Base-by-base conservation (phyloP, 2,888 invertebrate genomes). In the Drosophila mimetica region DNA sequence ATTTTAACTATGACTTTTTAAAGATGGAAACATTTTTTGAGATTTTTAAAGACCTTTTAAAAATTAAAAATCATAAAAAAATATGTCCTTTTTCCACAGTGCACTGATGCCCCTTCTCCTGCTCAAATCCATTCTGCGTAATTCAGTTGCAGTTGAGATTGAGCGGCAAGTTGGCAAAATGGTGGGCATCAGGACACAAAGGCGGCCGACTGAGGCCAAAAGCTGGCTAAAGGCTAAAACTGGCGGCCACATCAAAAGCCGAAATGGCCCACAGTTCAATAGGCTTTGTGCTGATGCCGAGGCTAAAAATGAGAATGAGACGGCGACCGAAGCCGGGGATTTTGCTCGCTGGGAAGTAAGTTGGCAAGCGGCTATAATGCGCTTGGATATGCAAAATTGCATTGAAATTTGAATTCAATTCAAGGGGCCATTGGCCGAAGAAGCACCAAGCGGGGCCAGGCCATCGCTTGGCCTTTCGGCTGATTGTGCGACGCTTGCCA, bases 371-470 rank as follows among this genome's bases (percentile, higher is more conserved):
- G 79, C 83, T 86, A 88, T 82, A 82, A 82, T 82, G 86, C 82
- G 88, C 82, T 82, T 88, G 89, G 85, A 89, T 89, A 90, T 90
- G 90, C 89, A 89, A 90, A 90, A 90, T 89, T 89, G 89, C 88
- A 90, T 90, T 90, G 85, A 89, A 89, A 89, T 89, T 89, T 90
- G 90, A 89, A 90, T 90, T 86, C 89, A 90, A 89, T 90, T 90
- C 89, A 89, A 75, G 77, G 74, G 61, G 85, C 71, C 71, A 74
- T 76, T 61, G 28, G 50, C 67, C 65, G 55, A 13, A 6, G 25
- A 44, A n/a, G n/a, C n/a, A 2, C 25, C 25, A 4, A 30, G 30
- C 11, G 52, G 39, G 34, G 39, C 48, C 52, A 37, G 14, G 14
- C 30, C 11, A 50, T 50, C 36, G 50, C 22, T 9, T 28, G 52